A percentile compares a stretch with the other conserved stretches of the same genome.
Conservation (phyloP, 2,888 invertebrate species). For the Cancer borealis region DNA sequence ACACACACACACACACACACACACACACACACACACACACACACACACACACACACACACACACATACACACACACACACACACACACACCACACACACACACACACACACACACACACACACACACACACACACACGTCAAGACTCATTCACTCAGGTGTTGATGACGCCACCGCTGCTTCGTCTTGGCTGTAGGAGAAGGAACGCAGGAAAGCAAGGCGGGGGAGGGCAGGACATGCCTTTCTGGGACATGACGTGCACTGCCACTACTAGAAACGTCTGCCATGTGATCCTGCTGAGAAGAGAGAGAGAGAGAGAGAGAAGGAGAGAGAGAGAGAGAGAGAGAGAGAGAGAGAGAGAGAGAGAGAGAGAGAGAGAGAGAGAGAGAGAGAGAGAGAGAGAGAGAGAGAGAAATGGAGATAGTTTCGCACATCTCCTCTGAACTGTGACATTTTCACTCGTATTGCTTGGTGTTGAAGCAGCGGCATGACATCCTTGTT, state of each 20-base stretch:
- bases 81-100: no score
- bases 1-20: no score
- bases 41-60: neutral
- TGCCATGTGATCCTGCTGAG: neutral
- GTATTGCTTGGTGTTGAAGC: neutral
- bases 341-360: neutral
- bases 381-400: no score
- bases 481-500: conserved; percentile 32
- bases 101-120: no score
- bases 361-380: neutral
- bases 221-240: neutral
- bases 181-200: neutral
- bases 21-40: no score
- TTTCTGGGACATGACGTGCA: neutral
- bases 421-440: neutral
- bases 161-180: neutral
- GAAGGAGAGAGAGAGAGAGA: no score
- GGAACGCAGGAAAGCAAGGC: neutral
- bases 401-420: neutral
- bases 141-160: neutral
- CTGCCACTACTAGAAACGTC: neutral
- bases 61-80: no score
- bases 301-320: no score
- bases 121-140: no score
- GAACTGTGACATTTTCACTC: neutral